These are phyloP conservation scores for Metallyticus violacea DNA, from an alignment of 2,888 invertebrate genomes.

Conservation along the genomic window DNA sequence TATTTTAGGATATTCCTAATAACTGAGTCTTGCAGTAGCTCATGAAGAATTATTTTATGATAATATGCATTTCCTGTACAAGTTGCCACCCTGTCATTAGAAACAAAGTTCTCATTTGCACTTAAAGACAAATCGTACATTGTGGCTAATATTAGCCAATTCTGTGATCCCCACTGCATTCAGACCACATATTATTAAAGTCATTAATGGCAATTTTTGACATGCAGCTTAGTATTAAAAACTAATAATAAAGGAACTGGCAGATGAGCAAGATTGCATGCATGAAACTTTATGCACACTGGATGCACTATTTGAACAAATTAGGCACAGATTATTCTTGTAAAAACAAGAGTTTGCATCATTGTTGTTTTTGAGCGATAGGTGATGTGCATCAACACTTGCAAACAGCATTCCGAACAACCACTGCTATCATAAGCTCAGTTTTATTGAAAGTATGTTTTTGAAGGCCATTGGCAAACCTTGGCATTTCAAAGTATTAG, in stretches of 20 bases:
- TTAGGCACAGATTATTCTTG: not conserved
- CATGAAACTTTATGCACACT: not conserved
- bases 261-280: not conserved
- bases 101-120: not conserved
- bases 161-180: not conserved
- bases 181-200: not conserved
- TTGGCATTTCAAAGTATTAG: not conserved
- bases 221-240: not conserved
- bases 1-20: not conserved
- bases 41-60: not conserved
- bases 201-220: not conserved
- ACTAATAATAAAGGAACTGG: not conserved
- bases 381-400: not conserved
- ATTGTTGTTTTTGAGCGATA: not conserved
- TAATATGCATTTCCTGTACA: not conserved
- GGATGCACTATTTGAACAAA: not conserved
- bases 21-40: not conserved
- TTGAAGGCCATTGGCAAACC: slow-evolving; percentile 12
- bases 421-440: not conserved
- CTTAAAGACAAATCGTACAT: not conserved
- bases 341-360: not conserved
- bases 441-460: not conserved
- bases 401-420: not conserved
- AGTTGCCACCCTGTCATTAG: not conserved
- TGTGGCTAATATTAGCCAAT: not conserved